A percentile compares a stretch with the other conserved stretches of the same genome.
phyloP scores from a whole-genome alignment of 1,140 invertebrate species.

The Neotoxoptera formosana region DNA sequence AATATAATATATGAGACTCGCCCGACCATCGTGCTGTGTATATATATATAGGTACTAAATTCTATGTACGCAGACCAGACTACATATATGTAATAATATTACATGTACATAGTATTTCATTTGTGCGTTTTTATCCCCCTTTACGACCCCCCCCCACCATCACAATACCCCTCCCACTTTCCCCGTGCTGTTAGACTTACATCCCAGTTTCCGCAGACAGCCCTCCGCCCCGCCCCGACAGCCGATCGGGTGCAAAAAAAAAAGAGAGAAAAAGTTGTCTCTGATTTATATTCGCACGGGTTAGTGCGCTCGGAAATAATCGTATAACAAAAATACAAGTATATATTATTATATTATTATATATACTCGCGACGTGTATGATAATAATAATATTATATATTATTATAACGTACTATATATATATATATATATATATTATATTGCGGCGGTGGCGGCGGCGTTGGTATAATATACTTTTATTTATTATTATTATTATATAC shows the following conservation, averaged over 20 bases:
- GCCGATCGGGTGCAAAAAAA: too few relatives aligned
- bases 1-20: background rate
- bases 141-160: background rate
- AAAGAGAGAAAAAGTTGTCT: background rate
- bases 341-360: background rate
- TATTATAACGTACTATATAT: background rate
- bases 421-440: too few relatives aligned
- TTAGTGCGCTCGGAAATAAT: slow-evolving; percentile 2
- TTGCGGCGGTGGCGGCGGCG: background rate
- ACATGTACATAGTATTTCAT: background rate
- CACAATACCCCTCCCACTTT: background rate
- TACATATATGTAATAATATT: background rate
- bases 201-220: background rate
- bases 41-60: background rate
- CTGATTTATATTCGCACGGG: slow-evolving; percentile 39
- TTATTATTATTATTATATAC: slow-evolving; percentile 11
- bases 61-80: too few relatives aligned
- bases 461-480: slow-evolving; percentile 18
- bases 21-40: background rate
- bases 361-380: background rate
- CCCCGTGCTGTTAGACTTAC: background rate
- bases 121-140: background rate
- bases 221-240: too few relatives aligned
- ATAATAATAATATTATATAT: background rate
- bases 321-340: background rate